Evolutionary conservation across 2,888 invertebrate genomes (phyloP).

Genomic region (Agrochola litura): DNA sequence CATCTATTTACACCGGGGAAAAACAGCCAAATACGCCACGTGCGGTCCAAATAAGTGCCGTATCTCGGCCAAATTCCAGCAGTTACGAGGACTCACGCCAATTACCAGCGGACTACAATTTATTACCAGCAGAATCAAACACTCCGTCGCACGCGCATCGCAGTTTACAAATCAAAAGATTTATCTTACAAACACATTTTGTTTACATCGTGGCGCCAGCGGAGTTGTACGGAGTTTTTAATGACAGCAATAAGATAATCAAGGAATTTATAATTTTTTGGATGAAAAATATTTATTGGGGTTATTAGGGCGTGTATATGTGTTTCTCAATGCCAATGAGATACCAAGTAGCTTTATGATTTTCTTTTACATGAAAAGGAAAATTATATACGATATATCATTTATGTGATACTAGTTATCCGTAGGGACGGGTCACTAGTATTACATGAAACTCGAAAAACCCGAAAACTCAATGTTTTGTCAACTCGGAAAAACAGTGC

Average conservation of each 20-base stretch:
- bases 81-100: slow-evolving; percentile 23
- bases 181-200: slow-evolving; percentile 64
- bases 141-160: slow-evolving; percentile 50
- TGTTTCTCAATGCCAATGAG: not conserved
- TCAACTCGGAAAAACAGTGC: too few relatives aligned
- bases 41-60: slow-evolving; percentile 25
- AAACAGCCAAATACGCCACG: slow-evolving; percentile 25
- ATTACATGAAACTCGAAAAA: too few relatives aligned
- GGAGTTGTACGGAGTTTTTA: slow-evolving; percentile 45
- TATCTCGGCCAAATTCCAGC: slow-evolving; percentile 51
- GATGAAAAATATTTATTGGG: slow-evolving; percentile 30
- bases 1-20: slow-evolving; percentile 8
- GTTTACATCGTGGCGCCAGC: slow-evolving; percentile 65
- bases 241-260: slow-evolving; percentile 37
- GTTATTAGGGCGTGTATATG: slow-evolving; percentile 20
- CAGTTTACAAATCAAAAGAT: slow-evolving; percentile 67
- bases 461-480: too few relatives aligned
- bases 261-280: not conserved
- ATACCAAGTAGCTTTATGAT: not conserved
- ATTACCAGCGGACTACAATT: slow-evolving; percentile 51
- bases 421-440: too few relatives aligned
- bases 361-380: not conserved
- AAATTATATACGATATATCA: not conserved
- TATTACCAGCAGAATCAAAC: slow-evolving; percentile 61
- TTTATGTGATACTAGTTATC: too few relatives aligned